Evolutionary conservation across 2,888 invertebrate species (phyloP), one percentile per base, ranked within the genome.

Genomic region (Globia sparganii): DNA sequence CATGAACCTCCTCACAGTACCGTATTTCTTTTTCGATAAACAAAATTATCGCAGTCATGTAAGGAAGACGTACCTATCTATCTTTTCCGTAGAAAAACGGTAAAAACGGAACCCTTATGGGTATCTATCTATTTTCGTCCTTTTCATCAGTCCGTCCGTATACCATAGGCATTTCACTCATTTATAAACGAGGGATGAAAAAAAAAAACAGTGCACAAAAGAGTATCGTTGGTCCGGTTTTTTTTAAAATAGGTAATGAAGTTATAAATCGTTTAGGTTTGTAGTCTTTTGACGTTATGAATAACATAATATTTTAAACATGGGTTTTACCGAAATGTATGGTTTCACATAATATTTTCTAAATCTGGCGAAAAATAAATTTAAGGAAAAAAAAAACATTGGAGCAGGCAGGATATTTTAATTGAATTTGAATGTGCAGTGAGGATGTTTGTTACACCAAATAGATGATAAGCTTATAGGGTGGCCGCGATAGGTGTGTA

Each of bases 381-480:
- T 70, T 25, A 21, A 56, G 70, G 78, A 62, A 69, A 77, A 49
- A 56, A 3, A 28, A 21, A 28, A n/a, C n/a, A n/a, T 18, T 28
- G 37, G 15, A n/a, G 37, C 25, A 8, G 6, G 9, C 61, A 58
- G 64, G 49, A 79, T 58, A 34, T 40, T 78, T 65, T 78, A 21
- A 65, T 13, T 53, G 25, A 46, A 78, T 64, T 43, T 25, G 15
- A 40, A 49, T 31, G 56, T 46, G 15, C 25, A 46, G 43, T 18
- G n/a, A 64, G 31, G 21, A 56, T 71, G 8, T 72, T 65, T 72
- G 49, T 78, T 34, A 15, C 40, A 65, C 8, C 2, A 31, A 21
- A 28, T 56, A 15, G 34, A 59, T 64, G 71, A 64, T 78, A 77
- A 78, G 11, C 72, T 18, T 49, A 28, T 37, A 56, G 25, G 71